Conservation (phyloP, 2,888 invertebrate genomes). For the Drosophila falleni region DNA sequence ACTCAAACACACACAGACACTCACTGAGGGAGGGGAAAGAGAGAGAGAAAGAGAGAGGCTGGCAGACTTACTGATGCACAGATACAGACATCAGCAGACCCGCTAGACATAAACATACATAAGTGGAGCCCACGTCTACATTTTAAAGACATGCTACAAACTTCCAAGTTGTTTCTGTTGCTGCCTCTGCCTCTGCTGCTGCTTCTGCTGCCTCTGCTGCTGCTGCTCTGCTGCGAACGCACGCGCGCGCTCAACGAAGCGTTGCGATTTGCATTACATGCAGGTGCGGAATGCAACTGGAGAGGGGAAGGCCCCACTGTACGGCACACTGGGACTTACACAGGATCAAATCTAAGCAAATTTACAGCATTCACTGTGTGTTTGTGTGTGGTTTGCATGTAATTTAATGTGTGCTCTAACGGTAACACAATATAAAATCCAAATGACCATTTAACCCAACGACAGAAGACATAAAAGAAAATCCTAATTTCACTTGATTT, state of each 20-base stretch:
- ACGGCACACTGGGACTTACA: conserved; percentile 24
- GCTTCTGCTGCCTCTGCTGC: conserved; percentile 32
- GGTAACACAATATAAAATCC: conserved; percentile 14
- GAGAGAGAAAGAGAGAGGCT: neutral
- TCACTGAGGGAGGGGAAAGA: conserved; percentile 9
- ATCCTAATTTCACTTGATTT: conserved; percentile 19
- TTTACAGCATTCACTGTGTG: conserved; percentile 4
- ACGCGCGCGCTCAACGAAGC: conserved; percentile 66
- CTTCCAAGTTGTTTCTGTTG: conserved; percentile 33
- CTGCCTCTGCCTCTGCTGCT: conserved; percentile 18
- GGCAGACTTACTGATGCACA: conserved; percentile 35
- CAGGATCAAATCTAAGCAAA: conserved; percentile 23
- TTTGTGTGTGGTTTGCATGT: neutral
- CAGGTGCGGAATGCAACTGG: conserved; percentile 41
- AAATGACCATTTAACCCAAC: conserved; percentile 19
- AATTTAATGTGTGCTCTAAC: neutral
- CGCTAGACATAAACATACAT: conserved; percentile 51
- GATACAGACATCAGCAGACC: conserved; percentile 42
- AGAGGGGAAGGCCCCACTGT: conserved; percentile 10
- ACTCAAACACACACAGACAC: conserved; percentile 15
- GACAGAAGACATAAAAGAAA: conserved; percentile 1
- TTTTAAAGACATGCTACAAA: conserved; percentile 43
- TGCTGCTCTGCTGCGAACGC: conserved; percentile 43
- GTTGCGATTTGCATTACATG: conserved; percentile 62
- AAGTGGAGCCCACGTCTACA: conserved; percentile 49